Conservation (phyloP, 2,113 vertebrate species). For the Muscicapa adusta region DNA sequence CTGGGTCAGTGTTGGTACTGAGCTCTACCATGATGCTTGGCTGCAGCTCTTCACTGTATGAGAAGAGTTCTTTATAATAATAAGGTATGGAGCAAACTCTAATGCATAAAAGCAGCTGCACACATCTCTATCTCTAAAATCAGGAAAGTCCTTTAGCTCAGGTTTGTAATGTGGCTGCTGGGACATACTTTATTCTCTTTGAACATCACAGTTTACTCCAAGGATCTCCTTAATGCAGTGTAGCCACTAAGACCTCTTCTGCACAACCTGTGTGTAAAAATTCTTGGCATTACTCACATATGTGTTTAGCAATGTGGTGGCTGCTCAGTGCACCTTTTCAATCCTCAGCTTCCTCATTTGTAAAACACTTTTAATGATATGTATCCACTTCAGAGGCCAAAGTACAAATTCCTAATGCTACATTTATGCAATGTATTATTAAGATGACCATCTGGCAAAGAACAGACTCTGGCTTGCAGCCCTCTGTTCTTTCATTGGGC, state of each 20-base stretch:
- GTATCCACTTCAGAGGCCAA: conserved; percentile 21
- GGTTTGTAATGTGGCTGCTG: neutral
- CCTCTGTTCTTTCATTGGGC: conserved; percentile 21
- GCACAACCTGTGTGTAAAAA: neutral
- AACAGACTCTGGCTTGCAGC: conserved; percentile 37
- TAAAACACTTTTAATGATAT: conserved; percentile 5
- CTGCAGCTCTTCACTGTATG: neutral
- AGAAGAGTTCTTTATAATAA: neutral
- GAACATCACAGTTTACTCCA: neutral
- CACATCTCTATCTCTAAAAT: neutral
- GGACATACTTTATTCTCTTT: neutral
- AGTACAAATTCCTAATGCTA: conserved; percentile 30
- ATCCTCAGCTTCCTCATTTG: neutral
- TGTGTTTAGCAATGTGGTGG: neutral
- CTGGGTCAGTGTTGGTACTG: neutral
- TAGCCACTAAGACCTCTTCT: neutral
- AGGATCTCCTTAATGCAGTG: neutral
- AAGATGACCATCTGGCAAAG: conserved; percentile 41
- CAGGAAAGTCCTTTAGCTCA: neutral
- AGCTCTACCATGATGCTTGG: neutral
- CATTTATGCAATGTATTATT: conserved; percentile 33
- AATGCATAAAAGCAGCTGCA: neutral
- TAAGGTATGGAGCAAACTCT: neutral
- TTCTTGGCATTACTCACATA: neutral
- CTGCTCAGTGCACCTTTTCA: neutral